These are phyloP conservation scores for Clarias magur DNA, from an alignment of 2,113 vertebrate genomes.

Conservation along the genomic window DNA sequence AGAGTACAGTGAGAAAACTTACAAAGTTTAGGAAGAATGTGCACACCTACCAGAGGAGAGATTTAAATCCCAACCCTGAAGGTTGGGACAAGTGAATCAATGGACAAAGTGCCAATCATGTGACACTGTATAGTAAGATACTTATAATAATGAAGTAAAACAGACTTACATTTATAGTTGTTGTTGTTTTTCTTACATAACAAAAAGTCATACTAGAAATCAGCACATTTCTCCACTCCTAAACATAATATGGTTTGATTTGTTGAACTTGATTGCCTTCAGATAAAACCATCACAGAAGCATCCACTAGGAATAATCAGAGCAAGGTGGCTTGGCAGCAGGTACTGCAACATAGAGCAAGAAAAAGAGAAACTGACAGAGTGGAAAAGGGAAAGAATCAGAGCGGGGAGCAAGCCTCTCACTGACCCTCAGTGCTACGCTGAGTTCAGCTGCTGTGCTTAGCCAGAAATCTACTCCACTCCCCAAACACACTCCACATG, in stretches of 20 bases:
- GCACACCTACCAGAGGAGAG: no score
- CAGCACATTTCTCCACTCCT: background rate
- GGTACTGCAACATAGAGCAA: background rate
- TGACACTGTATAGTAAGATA: background rate
- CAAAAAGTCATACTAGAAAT: background rate
- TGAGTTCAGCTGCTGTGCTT: slow-evolving; percentile 33
- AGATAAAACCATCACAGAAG: background rate
- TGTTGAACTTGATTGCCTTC: background rate
- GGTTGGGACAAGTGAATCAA: no score
- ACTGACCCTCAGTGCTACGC: slow-evolving; percentile 23
- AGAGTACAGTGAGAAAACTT: no score
- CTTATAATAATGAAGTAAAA: background rate
- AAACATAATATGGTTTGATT: background rate
- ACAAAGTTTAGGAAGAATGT: no score
- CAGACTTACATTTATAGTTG: background rate
- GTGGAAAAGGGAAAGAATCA: background rate
- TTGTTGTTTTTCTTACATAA: background rate
- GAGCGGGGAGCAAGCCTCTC: slow-evolving; percentile 9
- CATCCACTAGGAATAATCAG: background rate
- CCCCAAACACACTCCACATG: slow-evolving; percentile 40
- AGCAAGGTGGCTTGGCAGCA: background rate
- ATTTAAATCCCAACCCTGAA: no score
- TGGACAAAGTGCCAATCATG: no score
- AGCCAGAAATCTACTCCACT: slow-evolving; percentile 1
- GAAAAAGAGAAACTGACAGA: background rate